These are phyloP conservation scores for Oxygymnocypris stewartii DNA, from an alignment of 2,113 vertebrate species.

Conservation along the genomic window DNA sequence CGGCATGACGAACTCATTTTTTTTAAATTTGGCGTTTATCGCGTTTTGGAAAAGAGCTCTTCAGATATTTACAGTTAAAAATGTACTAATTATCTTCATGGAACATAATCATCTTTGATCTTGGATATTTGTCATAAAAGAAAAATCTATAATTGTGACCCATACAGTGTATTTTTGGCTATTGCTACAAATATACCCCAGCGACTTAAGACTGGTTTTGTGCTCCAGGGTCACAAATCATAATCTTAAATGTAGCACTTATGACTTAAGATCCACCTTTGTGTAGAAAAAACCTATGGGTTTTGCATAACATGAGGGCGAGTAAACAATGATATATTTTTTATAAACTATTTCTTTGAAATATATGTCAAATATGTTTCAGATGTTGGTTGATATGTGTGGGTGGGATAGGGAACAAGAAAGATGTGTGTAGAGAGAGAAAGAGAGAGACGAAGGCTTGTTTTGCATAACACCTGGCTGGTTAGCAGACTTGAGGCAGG, in stretches of 20 bases:
- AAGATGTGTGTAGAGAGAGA: background rate
- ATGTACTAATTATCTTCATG: too few relatives aligned
- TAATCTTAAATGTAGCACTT: background rate
- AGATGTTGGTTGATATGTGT: background rate
- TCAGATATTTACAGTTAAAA: too few relatives aligned
- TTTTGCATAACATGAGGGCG: background rate
- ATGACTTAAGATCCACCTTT: too few relatives aligned
- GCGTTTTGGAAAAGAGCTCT: too few relatives aligned
- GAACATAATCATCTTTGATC: too few relatives aligned
- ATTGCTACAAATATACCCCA: too few relatives aligned
- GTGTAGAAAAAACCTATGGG: background rate
- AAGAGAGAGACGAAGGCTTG: background rate
- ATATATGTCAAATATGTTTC: background rate
- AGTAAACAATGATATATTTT: background rate
- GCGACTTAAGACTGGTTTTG: too few relatives aligned
- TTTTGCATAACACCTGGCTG: conserved; percentile 42
- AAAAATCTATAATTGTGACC: too few relatives aligned
- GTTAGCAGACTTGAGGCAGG: conserved; percentile 22
- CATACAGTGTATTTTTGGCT: too few relatives aligned
- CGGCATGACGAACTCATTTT: too few relatives aligned
- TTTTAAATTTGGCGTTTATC: too few relatives aligned
- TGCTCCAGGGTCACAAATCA: background rate
- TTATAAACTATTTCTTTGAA: background rate
- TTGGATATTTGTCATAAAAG: too few relatives aligned
- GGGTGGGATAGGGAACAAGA: background rate